phyloP scores from a whole-genome alignment of 2,113 vertebrate species.

The Regulus satrapa region DNA sequence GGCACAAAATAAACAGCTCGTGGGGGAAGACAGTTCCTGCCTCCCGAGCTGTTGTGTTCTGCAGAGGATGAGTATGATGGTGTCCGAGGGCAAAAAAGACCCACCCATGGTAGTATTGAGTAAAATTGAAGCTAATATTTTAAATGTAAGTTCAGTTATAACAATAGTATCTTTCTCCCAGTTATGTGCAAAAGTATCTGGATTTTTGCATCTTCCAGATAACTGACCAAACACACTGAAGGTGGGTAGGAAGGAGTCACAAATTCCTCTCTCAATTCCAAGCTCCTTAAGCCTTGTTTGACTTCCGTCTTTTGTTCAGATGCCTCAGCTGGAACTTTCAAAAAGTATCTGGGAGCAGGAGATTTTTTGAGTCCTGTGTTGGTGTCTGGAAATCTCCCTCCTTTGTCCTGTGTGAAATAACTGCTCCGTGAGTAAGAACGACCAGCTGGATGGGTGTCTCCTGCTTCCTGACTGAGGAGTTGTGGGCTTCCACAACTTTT shows the following conservation, averaged over 20 bases:
- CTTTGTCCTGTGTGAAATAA: background rate
- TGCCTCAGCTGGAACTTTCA: background rate
- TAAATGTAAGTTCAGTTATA: background rate
- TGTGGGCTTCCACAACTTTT: background rate
- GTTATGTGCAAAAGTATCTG: background rate
- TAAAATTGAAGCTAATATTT: background rate
- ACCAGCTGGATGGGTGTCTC: background rate
- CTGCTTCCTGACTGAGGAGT: background rate
- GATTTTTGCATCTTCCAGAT: background rate
- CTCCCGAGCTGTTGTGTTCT: background rate
- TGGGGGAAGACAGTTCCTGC: background rate
- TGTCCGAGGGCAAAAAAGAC: background rate
- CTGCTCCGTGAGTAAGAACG: background rate
- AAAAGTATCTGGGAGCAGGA: background rate
- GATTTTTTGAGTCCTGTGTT: background rate
- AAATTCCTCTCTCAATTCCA: background rate
- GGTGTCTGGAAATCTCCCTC: background rate
- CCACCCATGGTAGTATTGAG: rapidly evolving
- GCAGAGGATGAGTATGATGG: background rate
- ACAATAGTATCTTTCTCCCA: background rate
- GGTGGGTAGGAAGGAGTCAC: background rate
- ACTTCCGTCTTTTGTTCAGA: background rate
- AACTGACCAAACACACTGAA: background rate
- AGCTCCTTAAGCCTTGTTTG: background rate
- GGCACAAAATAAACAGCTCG: background rate